phyloP scores from a whole-genome alignment of 2,113 vertebrate species.

The Dromas ardeola region DNA sequence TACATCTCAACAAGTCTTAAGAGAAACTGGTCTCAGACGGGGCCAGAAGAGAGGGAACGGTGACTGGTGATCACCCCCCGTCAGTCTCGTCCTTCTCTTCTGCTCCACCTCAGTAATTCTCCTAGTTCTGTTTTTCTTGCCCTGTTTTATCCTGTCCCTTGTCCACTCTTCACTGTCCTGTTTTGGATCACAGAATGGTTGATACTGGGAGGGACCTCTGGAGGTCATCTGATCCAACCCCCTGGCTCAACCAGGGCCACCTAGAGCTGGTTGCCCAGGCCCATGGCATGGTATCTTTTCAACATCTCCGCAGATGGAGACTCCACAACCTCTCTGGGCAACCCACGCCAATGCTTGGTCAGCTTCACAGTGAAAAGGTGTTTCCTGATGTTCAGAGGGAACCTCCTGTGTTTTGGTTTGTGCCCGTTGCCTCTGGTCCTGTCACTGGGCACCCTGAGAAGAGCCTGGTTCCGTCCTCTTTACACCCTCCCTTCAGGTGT shows the following conservation, averaged over 20 bases:
- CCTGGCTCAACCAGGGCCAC: not conserved
- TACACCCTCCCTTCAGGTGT: not conserved
- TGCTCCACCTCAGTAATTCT: not conserved
- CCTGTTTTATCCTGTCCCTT: not conserved
- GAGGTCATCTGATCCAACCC: not conserved
- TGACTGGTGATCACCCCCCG: not conserved
- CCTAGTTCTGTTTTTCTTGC: not conserved
- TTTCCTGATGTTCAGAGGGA: not conserved
- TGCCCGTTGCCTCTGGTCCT: not conserved
- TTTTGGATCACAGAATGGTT: not conserved
- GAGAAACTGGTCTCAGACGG: not conserved
- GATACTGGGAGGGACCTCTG: not conserved
- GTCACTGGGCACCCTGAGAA: not conserved
- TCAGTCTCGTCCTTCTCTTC: not conserved
- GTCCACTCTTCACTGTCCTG: not conserved
- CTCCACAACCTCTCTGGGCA: not conserved
- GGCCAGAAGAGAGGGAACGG: not conserved
- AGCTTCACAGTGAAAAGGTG: not conserved
- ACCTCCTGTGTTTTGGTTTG: not conserved
- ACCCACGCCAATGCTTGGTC: not conserved
- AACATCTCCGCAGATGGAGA: not conserved
- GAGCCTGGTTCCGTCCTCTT: rapidly evolving
- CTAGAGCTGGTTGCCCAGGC: not conserved
- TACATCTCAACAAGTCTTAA: not conserved
- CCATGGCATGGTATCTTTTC: not conserved